These are phyloP conservation scores for Lymantria monacha DNA, from an alignment of 2,888 invertebrate genomes.

Conservation along the genomic window DNA sequence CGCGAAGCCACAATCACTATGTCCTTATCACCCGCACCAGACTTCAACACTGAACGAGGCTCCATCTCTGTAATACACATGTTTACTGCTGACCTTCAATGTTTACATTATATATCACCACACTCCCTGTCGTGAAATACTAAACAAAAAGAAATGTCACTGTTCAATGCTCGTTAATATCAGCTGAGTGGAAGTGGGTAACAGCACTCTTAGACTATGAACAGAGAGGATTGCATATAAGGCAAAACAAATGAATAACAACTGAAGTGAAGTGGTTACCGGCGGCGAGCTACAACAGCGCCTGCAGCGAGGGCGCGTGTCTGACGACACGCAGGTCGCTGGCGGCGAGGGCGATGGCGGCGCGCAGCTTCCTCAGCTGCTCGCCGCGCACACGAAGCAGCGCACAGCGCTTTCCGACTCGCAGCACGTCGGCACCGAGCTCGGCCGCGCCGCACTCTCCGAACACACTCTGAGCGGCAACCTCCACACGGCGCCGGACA, in stretches of 20 bases:
- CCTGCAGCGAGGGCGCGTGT: slow-evolving; percentile 12
- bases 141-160: background rate
- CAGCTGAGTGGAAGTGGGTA: background rate
- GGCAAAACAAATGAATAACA: no score
- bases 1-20: slow-evolving; percentile 91
- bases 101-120: background rate
- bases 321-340: slow-evolving; percentile 7
- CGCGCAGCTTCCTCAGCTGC: slow-evolving; percentile 8
- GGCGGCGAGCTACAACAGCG: slow-evolving; percentile 11
- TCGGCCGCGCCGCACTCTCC: slow-evolving; percentile 23
- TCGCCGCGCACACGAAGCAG: slow-evolving; percentile 18
- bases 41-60: slow-evolving; percentile 32
- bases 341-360: slow-evolving; percentile 10
- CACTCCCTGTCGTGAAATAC: no score
- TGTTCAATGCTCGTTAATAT: background rate
- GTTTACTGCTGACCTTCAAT: background rate
- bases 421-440: slow-evolving; percentile 45
- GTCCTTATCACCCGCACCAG: slow-evolving; percentile 83
- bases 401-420: slow-evolving; percentile 63
- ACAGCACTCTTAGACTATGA: no score
- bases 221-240: no score
- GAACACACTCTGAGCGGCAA: slow-evolving; percentile 13
- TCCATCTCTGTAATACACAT: slow-evolving; percentile 10
- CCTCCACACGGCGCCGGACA: slow-evolving; percentile 17
- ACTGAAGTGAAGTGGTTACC: no score